These are phyloP conservation scores for Temnothorax nylanderi DNA, from an alignment of 1,140 invertebrate species.

Conservation along the genomic window DNA sequence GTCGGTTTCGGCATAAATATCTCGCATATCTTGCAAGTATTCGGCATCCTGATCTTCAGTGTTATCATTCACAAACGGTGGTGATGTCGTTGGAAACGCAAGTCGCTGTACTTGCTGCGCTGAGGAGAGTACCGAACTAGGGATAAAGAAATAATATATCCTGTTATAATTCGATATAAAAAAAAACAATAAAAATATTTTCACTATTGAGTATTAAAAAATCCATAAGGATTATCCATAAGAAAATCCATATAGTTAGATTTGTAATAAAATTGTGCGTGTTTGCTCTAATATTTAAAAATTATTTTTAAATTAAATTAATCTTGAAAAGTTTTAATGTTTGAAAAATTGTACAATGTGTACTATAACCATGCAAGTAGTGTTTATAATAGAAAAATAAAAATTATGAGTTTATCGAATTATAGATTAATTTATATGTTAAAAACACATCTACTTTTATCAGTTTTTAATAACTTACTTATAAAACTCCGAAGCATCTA, in stretches of 20 bases:
- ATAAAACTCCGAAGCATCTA: conserved; percentile 84
- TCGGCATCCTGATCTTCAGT: conserved; percentile 60
- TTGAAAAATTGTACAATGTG: no score
- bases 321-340: no score
- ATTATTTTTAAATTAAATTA: neutral
- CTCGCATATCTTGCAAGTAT: conserved; percentile 67
- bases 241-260: no score
- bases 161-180: neutral
- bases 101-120: conserved; percentile 79
- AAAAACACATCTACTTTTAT: neutral
- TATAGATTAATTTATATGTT: no score
- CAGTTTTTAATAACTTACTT: conserved; percentile 75
- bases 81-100: conserved; percentile 71
- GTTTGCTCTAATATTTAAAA: no score
- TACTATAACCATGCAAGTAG: no score
- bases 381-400: neutral
- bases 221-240: no score
- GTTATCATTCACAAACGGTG: conserved; percentile 63
- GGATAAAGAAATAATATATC: conserved; percentile 21
- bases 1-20: conserved; percentile 76
- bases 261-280: no score
- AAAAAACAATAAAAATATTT: neutral
- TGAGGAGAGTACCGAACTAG: conserved; percentile 80
- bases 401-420: neutral
- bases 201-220: no score